Percentiles rank a stretch among this genome's conserved stretches.
Conservation (phyloP, 2,113 vertebrate species). For the Istiophorus platypterus region DNA sequence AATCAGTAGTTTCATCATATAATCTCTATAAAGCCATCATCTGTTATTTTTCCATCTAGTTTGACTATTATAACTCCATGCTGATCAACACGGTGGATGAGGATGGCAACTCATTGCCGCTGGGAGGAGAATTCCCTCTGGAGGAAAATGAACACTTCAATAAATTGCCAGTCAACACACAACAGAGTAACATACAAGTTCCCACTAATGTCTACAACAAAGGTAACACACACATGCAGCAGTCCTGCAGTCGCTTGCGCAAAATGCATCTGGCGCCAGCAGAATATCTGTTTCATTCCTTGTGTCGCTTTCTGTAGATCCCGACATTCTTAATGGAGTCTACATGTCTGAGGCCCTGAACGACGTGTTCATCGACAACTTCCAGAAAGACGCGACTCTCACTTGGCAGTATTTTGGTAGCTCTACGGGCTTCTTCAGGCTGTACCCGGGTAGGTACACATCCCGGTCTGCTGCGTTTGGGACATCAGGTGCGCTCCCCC, state of each 20-base stretch:
- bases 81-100: constrained; percentile 91
- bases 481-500: background rate
- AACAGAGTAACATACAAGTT: constrained; percentile 92
- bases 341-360: constrained; percentile 98
- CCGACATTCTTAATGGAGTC: constrained; percentile 92
- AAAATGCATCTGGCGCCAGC: background rate
- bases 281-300: background rate
- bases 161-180: constrained; percentile 90
- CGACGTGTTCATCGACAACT: constrained; percentile 93
- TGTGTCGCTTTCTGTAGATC: constrained; percentile 81
- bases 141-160: constrained; percentile 94
- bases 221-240: constrained; percentile 82
- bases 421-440: constrained; percentile 94
- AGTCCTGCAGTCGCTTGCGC: background rate
- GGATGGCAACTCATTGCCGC: constrained; percentile 87
- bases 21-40: background rate
- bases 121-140: constrained; percentile 91
- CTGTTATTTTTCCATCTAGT: constrained; percentile 76
- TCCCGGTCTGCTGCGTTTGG: background rate
- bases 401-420: constrained; percentile 99
- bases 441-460: constrained; percentile 90
- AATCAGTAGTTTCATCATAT: background rate
- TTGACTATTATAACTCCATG: constrained; percentile 94
- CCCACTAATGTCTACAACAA: constrained; percentile 97
- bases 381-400: constrained; percentile 92